Base-by-base conservation (phyloP, 2,888 invertebrate species). In the Eustalomyia histrio region DNA sequence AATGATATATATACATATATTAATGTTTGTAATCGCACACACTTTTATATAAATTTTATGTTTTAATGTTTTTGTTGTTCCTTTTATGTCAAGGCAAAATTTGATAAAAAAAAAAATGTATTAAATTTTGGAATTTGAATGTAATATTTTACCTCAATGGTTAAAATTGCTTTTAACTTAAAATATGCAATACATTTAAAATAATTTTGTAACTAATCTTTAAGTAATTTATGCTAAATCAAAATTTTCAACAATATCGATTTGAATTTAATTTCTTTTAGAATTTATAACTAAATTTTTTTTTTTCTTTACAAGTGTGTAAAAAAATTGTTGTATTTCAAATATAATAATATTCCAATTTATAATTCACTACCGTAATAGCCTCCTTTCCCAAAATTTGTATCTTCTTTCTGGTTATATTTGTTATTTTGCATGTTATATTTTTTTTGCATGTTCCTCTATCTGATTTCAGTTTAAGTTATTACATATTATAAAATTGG, bases 251-350 rank as follows among this genome's bases (percentile, higher is more conserved):
- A n/a, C n/a, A n/a, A n/a, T n/a, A n/a, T n/a, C n/a, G n/a, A n/a
- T n/a, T n/a, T n/a, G n/a, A n/a, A n/a, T n/a, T n/a, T n/a, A n/a
- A n/a, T n/a, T n/a, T n/a, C 39, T 7, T 8, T 7, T 47, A 29
- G 4, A 29, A 29, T 29, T 29, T 29, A 24, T 16, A 12, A 39
- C 12, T 39, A 12, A 39, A 12, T 39, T 12, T 39, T 39, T 52
- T 33, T 52, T 17, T 29, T 7, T 52, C 6, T 5, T 12, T 55
- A 29, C n/a, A 55, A 55, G 14, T 14, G 81, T 84, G 50, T 65
- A 35, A 35, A 65, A 14, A n/a, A n/a, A n/a, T n/a, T n/a, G n/a
- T n/a, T n/a, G n/a, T n/a, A n/a, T n/a, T n/a, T 5, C 10, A 35
- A 35, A 35, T 5, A 5, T 35, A 5, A 35, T 35, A 8, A 8